Evolutionary conservation across 30 jellyfish, hydroid and myxozoan genomes (phyloP).

Genomic region (Turritopsis dohrnii): DNA sequence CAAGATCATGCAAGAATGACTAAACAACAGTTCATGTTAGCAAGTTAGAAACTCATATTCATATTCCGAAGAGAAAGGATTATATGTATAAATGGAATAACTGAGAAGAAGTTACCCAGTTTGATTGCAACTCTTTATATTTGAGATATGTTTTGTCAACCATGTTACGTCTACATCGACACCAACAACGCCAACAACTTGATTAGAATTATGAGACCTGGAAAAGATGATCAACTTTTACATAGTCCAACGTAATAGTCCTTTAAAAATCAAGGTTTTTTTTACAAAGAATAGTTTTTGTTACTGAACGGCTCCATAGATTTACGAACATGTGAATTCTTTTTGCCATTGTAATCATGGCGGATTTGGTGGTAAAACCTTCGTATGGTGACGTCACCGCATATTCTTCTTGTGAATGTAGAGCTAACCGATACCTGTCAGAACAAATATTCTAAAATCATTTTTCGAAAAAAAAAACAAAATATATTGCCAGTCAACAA

Average conservation of each 20-base stretch:
- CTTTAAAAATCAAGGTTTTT: too few species aligned
- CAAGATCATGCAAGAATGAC: neutral
- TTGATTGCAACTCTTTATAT: neutral
- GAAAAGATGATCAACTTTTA: neutral
- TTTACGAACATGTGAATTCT: neutral
- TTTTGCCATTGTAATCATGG: neutral
- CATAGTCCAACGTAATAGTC: neutral
- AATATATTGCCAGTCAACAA: too few species aligned
- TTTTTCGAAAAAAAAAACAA: neutral
- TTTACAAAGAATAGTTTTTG: neutral
- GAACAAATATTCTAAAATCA: too few species aligned
- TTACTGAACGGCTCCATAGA: neutral
- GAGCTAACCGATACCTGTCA: neutral
- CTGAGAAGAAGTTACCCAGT: neutral
- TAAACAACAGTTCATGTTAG: neutral
- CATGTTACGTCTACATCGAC: neutral
- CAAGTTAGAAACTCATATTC: neutral
- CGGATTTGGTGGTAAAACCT: neutral
- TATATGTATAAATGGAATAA: too few species aligned
- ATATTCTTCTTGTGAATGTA: neutral
- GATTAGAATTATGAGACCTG: neutral
- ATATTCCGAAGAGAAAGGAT: neutral
- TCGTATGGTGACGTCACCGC: neutral
- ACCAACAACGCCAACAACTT: neutral
- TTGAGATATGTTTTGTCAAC: neutral